Evolutionary conservation across 2,113 vertebrate genomes (phyloP).

Genomic region (Leucosticte australis): DNA sequence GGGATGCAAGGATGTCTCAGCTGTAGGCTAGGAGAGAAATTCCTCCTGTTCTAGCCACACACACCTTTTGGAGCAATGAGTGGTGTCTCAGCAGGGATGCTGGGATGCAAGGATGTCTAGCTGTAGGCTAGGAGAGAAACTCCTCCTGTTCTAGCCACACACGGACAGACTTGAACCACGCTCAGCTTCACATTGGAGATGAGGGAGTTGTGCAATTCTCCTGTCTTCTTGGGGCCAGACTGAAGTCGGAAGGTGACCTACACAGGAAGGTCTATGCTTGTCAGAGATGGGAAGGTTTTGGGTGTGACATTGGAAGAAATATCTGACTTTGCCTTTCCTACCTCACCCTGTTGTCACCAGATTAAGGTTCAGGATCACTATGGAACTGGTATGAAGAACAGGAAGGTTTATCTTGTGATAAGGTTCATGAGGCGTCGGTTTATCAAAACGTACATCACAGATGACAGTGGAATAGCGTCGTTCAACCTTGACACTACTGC

Average conservation of each 20-base stretch:
- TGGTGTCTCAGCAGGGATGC: neutral
- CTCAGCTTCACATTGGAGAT: neutral
- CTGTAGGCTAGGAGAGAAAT: neutral
- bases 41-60: neutral
- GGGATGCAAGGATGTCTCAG: neutral
- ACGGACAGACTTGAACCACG: neutral
- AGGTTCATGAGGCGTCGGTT: slow-evolving; percentile 30
- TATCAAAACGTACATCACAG: slow-evolving; percentile 56
- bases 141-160: neutral
- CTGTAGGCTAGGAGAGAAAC: neutral
- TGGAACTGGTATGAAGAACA: slow-evolving; percentile 39
- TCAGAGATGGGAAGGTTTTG: neutral
- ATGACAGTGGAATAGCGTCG: neutral
- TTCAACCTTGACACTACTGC: slow-evolving; percentile 53
- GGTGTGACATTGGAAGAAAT: neutral
- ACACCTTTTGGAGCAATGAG: neutral
- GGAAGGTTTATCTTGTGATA: slow-evolving; percentile 49
- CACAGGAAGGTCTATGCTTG: neutral
- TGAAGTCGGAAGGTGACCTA: neutral
- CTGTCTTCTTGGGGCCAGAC: neutral
- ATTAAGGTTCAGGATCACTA: slow-evolving; percentile 54
- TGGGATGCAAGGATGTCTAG: neutral
- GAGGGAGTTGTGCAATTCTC: neutral
- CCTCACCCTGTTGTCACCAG: neutral
- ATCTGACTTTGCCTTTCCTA: neutral